Conservation (phyloP, 1,140 invertebrate genomes). For the Lucilia sericata region DNA sequence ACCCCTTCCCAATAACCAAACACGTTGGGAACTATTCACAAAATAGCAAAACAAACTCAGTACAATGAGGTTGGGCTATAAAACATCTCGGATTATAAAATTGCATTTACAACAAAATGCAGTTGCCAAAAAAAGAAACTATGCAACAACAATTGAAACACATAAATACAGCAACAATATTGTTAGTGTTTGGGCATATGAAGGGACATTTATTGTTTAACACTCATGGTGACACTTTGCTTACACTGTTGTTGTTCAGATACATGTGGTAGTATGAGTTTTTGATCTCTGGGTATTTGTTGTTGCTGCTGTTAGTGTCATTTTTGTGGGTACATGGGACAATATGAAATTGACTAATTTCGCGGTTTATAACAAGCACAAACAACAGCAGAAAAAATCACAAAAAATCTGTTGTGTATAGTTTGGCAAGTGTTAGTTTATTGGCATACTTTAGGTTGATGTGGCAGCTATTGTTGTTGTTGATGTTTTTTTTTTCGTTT, state of each 20-base stretch:
- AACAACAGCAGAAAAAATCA: neutral
- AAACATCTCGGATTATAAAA: constrained; percentile 32
- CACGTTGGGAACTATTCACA: neutral
- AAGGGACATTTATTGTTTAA: constrained; percentile 18
- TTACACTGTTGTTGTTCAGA: neutral
- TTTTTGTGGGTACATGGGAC: constrained; percentile 31
- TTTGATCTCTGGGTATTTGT: constrained; percentile 5
- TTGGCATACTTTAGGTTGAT: constrained; percentile 36
- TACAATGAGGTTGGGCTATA: constrained; percentile 19
- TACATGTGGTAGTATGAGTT: neutral
- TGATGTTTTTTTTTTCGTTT: neutral
- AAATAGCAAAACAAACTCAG: neutral
- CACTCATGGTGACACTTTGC: constrained; percentile 5
- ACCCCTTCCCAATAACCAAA: too few relatives aligned
- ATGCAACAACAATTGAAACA: neutral
- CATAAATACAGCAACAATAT: neutral
- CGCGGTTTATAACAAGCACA: constrained; percentile 18
- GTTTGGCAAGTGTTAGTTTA: constrained; percentile 35
- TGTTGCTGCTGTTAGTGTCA: neutral
- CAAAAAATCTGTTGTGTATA: neutral
- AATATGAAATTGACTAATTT: constrained; percentile 41
- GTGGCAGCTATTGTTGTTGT: constrained; percentile 11
- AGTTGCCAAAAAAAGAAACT: constrained; percentile 22
- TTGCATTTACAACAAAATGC: constrained; percentile 26
- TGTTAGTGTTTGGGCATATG: neutral